Percentiles rank a stretch among this genome's conserved stretches.
These are phyloP conservation scores for Hapalemur alaotrensis DNA, from an alignment of 2,797 vertebrate genomes.

Conservation along the genomic window DNA sequence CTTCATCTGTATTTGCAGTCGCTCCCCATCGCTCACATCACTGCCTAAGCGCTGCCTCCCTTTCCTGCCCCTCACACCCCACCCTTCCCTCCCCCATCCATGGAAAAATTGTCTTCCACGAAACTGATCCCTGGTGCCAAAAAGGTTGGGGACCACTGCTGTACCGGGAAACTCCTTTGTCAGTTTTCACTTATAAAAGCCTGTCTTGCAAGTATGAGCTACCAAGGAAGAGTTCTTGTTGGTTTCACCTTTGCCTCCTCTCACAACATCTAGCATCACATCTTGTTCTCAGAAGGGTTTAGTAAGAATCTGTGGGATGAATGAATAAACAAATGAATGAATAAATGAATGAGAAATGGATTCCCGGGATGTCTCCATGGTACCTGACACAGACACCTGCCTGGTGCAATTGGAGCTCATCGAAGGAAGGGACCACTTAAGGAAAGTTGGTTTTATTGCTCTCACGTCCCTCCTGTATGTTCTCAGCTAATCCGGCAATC, in stretches of 20 bases:
- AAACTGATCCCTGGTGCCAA: too few species aligned
- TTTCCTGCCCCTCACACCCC: too few species aligned
- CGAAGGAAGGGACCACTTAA: conserved; percentile 61
- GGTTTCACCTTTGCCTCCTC: not conserved
- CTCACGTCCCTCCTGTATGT: conserved; percentile 58
- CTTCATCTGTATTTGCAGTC: too few species aligned
- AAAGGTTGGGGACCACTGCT: too few species aligned
- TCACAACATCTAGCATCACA: not conserved
- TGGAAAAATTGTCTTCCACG: too few species aligned
- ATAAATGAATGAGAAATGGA: conserved; percentile 16
- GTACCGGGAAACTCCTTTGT: not conserved
- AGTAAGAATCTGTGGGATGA: not conserved
- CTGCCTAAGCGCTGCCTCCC: too few species aligned
- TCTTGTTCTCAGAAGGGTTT: conserved; percentile 27
- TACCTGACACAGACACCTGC: not conserved
- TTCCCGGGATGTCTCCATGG: not conserved
- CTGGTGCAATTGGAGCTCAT: not conserved
- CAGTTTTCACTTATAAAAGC: not conserved
- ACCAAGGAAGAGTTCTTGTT: not conserved
- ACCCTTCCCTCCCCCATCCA: too few species aligned
- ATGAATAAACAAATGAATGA: conserved; percentile 27
- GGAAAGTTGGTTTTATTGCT: conserved; percentile 41
- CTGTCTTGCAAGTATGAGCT: not conserved
- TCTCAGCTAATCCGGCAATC: conserved; percentile 79
- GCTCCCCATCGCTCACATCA: too few species aligned